Percentiles rank a stretch among this genome's conserved stretches.
These are phyloP conservation scores for Sanderia malayensis DNA, from an alignment of 30 jellyfish, hydroid and myxozoan species.

Conservation along the genomic window DNA sequence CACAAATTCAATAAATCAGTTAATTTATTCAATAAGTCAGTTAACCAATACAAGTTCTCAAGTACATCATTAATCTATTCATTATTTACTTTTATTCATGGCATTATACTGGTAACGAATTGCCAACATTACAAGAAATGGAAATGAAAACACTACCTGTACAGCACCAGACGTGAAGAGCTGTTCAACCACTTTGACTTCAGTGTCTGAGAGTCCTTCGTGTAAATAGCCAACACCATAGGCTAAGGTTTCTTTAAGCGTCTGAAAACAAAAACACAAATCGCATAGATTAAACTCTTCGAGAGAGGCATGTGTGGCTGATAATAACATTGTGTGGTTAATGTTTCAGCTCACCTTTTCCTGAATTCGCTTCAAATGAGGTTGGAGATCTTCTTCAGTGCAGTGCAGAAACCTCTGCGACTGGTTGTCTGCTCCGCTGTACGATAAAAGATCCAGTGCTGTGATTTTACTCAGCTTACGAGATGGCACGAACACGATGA, in stretches of 20 bases:
- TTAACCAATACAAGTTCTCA: too few species aligned
- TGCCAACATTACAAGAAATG: too few species aligned
- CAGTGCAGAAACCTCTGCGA: constrained; percentile 94
- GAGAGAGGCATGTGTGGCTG: too few species aligned
- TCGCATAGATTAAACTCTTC: too few species aligned
- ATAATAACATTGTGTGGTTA: too few species aligned
- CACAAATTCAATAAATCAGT: too few species aligned
- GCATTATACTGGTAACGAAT: too few species aligned
- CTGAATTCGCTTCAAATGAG: constrained; percentile 79
- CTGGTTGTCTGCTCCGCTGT: constrained; percentile 95
- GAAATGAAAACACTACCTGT: too few species aligned
- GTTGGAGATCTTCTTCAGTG: constrained; percentile 88
- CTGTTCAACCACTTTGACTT: constrained; percentile 85
- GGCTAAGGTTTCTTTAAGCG: constrained; percentile 81
- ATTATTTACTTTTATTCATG: too few species aligned
- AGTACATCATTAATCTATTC: too few species aligned
- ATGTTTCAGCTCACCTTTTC: too few species aligned
- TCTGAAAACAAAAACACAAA: constrained; percentile 16
- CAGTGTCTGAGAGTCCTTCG: constrained; percentile 87
- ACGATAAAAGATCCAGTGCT: constrained; percentile 83
- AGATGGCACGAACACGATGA: constrained; percentile 88
- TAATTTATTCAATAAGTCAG: too few species aligned
- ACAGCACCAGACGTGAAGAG: constrained; percentile 91
- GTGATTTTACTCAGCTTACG: constrained; percentile 76
- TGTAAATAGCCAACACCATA: constrained; percentile 98